These are phyloP conservation scores for Lamproptera curius DNA, from an alignment of 2,888 invertebrate genomes.

Conservation along the genomic window DNA sequence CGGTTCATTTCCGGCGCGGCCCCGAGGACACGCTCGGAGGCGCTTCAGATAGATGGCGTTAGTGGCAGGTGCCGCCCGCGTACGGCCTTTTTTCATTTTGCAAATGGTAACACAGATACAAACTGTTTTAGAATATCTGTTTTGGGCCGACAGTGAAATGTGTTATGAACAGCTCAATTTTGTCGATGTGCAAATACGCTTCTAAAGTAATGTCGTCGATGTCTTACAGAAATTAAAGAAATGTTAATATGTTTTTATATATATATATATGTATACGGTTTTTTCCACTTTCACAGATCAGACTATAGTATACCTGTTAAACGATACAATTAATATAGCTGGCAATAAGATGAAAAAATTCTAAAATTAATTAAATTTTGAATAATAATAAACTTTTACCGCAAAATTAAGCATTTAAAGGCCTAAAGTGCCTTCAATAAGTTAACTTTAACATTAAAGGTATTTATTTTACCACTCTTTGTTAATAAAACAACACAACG, in stretches of 20 bases:
- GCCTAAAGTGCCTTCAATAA: background rate
- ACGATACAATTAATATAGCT: background rate
- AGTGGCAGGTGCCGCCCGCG: slow-evolving; percentile 1
- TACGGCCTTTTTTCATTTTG: background rate
- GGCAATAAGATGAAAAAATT: background rate
- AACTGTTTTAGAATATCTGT: too few species aligned
- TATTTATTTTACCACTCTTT: background rate
- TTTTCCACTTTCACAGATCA: too few species aligned
- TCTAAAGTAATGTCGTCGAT: too few species aligned
- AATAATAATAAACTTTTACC: background rate
- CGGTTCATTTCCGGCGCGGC: slow-evolving; percentile 30
- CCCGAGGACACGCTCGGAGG: slow-evolving; percentile 37
- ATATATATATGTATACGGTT: too few species aligned
- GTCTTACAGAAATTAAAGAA: too few species aligned
- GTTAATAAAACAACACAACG: slow-evolving; percentile 38
- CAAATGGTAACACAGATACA: background rate
- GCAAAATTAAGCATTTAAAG: background rate
- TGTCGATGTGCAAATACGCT: too few species aligned
- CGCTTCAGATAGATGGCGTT: slow-evolving; percentile 40
- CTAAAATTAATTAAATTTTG: background rate
- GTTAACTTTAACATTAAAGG: too few species aligned
- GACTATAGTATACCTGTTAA: background rate
- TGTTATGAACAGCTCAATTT: too few species aligned
- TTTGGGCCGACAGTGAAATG: too few species aligned
- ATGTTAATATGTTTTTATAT: too few species aligned